Base-by-base conservation (phyloP, 2,797 vertebrate species). In the Carduelis carduelis region DNA sequence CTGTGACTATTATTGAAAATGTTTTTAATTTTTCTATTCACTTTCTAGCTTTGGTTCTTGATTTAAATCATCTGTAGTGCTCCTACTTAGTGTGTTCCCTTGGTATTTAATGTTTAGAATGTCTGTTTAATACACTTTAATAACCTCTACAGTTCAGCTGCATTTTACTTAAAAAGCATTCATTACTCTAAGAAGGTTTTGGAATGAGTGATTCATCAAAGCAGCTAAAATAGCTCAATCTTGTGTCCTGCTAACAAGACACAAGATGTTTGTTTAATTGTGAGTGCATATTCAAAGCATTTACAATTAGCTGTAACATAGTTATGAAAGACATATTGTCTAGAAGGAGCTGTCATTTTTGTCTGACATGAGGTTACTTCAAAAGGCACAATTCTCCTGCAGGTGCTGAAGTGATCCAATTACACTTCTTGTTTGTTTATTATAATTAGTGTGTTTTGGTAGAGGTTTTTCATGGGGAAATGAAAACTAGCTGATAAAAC, bases 1-100 rank as follows among this genome's bases (percentile, higher is more conserved):
- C 57, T 80, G 56, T 50, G 71, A 56, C 74, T 77, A 14, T 66
- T 74, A 71, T 56, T 80, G 47, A 75, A 92, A 82, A 60, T 53
- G 18, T 50, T 93, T 96, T 83, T 57, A 64, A 55, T 87, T 71
- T 88, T 90, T 85, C 53, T 93, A 3, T 71, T 80, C 1, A 23
- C 52, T 94, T 90, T 59, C n/a, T 57, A 74, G 83, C 63, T 87
- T 84, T 77, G 35, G 37, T 30, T 66, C 66, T 93, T 83, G 41
- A 89, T 93, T 93, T 93, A 77, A 92, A 71, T 87, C 15, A 91
- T 65, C 65, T 88, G 89, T n/a, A 57, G 24, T 41, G 49, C 24
- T 95, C 16, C 41, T 77, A 6, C 24, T 72, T 60, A 14, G 4
- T 56, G 34, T 60, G 34, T 53, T 93, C 46, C 19, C 34, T 92